Conservation (phyloP, 2,888 invertebrate species). For the Dinocampus coccinellae region DNA sequence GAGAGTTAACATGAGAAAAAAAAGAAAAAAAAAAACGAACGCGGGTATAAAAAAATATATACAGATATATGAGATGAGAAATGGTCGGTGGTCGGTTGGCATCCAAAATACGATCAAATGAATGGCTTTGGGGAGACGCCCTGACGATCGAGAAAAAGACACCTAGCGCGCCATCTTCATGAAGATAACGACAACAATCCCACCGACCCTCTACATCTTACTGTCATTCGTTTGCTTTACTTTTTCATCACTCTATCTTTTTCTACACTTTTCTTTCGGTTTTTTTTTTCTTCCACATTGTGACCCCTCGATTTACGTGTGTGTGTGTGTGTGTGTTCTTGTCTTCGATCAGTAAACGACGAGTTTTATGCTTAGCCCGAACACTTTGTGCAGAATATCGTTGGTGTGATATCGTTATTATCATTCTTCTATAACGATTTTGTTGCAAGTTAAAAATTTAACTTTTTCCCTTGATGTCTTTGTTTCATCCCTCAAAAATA, state of each 20-base stretch:
- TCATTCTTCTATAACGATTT: slow-evolving; percentile 33
- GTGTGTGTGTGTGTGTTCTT: slow-evolving; percentile 33
- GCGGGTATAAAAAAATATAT: slow-evolving; percentile 29
- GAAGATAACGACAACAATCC: slow-evolving; percentile 55
- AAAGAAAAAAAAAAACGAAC: no score
- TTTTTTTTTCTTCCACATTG: slow-evolving; percentile 31
- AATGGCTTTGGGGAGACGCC: slow-evolving; percentile 53
- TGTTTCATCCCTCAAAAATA: slow-evolving; percentile 7
- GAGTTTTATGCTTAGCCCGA: slow-evolving; percentile 40
- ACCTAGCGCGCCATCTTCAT: slow-evolving; percentile 66
- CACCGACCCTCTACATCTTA: slow-evolving; percentile 42
- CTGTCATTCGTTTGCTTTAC: slow-evolving; percentile 22
- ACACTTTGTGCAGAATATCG: slow-evolving; percentile 35
- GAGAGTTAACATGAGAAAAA: no score
- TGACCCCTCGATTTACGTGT: slow-evolving; percentile 27
- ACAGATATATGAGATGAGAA: slow-evolving; percentile 27
- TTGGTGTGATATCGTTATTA: slow-evolving; percentile 42
- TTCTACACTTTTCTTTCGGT: slow-evolving; percentile 7
- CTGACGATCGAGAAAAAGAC: slow-evolving; percentile 57
- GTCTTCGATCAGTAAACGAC: slow-evolving; percentile 46
- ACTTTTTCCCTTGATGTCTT: slow-evolving; percentile 13
- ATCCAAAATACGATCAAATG: slow-evolving; percentile 43
- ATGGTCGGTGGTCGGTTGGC: slow-evolving; percentile 54
- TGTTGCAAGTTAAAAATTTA: slow-evolving; percentile 20
- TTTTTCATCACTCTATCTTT: slow-evolving; percentile 4